Evolutionary conservation across 2,113 vertebrate species (phyloP), one percentile per base, ranked within the genome.

Genomic region (Trogon melanurus): DNA sequence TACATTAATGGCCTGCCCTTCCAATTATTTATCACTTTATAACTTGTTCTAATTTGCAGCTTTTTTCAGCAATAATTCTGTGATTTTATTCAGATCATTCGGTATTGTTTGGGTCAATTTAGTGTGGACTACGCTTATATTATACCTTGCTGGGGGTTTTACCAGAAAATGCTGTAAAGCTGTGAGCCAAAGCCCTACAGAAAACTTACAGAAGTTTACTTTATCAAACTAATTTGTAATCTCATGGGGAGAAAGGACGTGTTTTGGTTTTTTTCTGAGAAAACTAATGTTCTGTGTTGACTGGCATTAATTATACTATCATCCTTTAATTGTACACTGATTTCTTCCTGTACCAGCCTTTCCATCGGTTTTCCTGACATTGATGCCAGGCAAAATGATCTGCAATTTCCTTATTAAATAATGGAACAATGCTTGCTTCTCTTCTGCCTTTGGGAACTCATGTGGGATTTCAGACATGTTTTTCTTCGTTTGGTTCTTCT

Each of bases 321-420:
- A 94, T 96, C 85, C 91, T 97, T 96, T 96, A 94, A 92, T 94
- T 96, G 88, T 92, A 73, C 79, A 26, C 79, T 93, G 93, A 96
- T 95, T 94, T 84, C 83, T 95, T 97, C 95, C 95, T 94, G 92
- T 90, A 81, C 72, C 79, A 94, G 82, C 72, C 72, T 96, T 88
- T 93, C 83, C 90, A 96, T 96, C 90, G 90, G 65, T 97, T 96
- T 95, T 94, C 71, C 85, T 93, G 94, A 94, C 64, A 38, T 38
- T 95, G 88, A 94, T 96, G 90, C 86, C 75, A 90, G 76, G 88
- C 88, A 93, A 92, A 96, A 95, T 86, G 64, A 67, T 64, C 85
- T 93, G 90, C 53, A 88, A 74, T 95, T 96, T 96, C 90, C 95
- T 96, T 95, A 97, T 96, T 96, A 91, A 95, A 87, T 96, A 92